phyloP scores from a whole-genome alignment of 2,888 invertebrate genomes.

The Pyrrhia umbra region DNA sequence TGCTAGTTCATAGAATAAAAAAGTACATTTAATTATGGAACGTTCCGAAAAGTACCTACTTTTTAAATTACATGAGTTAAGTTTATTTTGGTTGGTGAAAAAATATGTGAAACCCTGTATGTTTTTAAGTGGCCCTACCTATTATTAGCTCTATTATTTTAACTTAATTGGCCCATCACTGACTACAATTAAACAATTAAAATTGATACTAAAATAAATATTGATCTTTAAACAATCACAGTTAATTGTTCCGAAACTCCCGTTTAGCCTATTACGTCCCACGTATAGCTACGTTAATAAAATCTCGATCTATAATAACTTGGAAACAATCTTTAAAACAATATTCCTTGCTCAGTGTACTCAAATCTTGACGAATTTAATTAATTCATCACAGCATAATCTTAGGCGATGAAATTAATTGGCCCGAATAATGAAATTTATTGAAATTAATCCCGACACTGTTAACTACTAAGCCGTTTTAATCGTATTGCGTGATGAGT shows the following conservation, averaged over 20 bases:
- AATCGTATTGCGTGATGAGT: conserved; percentile 38
- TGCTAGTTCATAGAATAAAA: not conserved
- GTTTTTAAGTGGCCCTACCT: not conserved
- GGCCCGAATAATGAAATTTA: conserved; percentile 67
- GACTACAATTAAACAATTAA: not conserved
- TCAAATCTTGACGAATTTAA: conserved; percentile 61
- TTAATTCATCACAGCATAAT: conserved; percentile 67
- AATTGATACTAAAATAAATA: not conserved
- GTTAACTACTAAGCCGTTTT: conserved; percentile 61
- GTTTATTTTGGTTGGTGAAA: not conserved
- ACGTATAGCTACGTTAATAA: conserved; percentile 10
- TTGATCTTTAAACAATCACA: conserved; percentile 8
- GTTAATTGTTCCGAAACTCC: conserved; percentile 5
- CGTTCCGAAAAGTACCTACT: not conserved
- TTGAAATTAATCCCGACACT: conserved; percentile 64
- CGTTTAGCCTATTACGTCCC: not conserved
- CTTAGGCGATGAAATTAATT: conserved; percentile 66
- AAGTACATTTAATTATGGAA: conserved; percentile 4
- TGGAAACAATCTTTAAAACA: conserved; percentile 31
- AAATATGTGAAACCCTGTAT: not conserved
- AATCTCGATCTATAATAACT: conserved; percentile 33
- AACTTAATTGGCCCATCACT: conserved; percentile 2
- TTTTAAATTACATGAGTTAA: conserved; percentile 7
- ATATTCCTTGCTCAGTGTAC: conserved; percentile 43
- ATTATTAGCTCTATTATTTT: not conserved